Evolutionary conservation across 2,113 vertebrate genomes (phyloP), one percentile per base, ranked within the genome.

Genomic region (Cygnus buccinator): DNA sequence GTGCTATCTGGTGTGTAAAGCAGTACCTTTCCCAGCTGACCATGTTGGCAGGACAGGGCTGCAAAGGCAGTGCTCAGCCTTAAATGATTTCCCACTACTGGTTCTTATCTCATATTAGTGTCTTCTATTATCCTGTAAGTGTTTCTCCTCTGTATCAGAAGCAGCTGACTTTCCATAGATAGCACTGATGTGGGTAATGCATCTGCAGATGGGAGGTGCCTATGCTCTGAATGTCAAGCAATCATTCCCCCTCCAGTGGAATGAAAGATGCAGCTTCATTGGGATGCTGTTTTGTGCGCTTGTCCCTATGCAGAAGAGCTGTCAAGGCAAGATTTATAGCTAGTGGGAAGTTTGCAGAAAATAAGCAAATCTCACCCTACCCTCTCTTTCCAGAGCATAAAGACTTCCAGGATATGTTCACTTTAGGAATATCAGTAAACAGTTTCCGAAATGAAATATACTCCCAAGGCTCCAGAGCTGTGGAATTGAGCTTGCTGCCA

Each of bases 361-460:
- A 39, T 3, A 10, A 29, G 8, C 5, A 66, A 63, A 17, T 16
- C 17, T 72, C 13, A 28, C 39, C 22, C 18, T 71, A 31, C 9
- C 16, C 52, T 26, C 13, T 9, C 26, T 61, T 77, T 46, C 14
- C 2, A 9, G 37, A 59, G 6, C 13, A 29, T 10, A 15, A 22
- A 37, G 26, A 33, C 50, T 84, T 52, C 25, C 14, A 43, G 50
- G 55, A 70, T n/a, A 54, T 6, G 2, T 54, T 43, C 3, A 1
- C 28, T 63, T 68, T 0, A 0, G 10, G 33, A 77, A 10, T 14
- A 50, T 23, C 23, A 74, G 6, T 19, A 35, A 48, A 44, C 4
- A 3, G 5, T 65, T 84, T 48, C 39, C 18, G 18, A 26, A 67
- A 25, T 44, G 3, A 41, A 28, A 81, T 31, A 3, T 0, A 0